Conservation (phyloP, 2,888 invertebrate genomes). For the Priocnemis perturbator region DNA sequence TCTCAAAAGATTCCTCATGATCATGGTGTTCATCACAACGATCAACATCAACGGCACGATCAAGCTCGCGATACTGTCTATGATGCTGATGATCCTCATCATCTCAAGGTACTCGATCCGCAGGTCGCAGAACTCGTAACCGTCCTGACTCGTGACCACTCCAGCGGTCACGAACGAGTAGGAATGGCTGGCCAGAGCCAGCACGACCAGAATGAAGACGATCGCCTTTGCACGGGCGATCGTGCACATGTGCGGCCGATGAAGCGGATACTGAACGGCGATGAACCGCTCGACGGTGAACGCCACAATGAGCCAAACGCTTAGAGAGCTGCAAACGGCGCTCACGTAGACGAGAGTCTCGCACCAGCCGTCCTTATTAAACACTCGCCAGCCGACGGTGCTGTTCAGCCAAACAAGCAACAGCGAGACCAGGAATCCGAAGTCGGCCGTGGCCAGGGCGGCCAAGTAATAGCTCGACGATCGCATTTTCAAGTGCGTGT, state of each 20-base stretch:
- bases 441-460: constrained; percentile 79
- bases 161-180: constrained; percentile 76
- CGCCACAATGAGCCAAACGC: constrained; percentile 83
- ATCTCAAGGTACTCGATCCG: constrained; percentile 76
- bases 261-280: constrained; percentile 81
- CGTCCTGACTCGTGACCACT: constrained; percentile 64
- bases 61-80: constrained; percentile 81
- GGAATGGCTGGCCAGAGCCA: constrained; percentile 74
- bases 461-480: constrained; percentile 82
- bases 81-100: constrained; percentile 78
- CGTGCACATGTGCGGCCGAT: constrained; percentile 80
- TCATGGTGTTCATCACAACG: constrained; percentile 81
- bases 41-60: constrained; percentile 80
- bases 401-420: constrained; percentile 78
- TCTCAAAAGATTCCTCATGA: constrained; percentile 77
- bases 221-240: constrained; percentile 79
- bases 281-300: constrained; percentile 84
- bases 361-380: constrained; percentile 79
- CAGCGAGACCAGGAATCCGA: constrained; percentile 78
- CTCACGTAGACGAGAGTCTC: constrained; percentile 77
- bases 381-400: constrained; percentile 75
- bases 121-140: constrained; percentile 76
- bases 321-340: constrained; percentile 79
- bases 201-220: constrained; percentile 73
- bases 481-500: constrained; percentile 79